Percentiles rank a stretch among this genome's conserved stretches.
These are phyloP conservation scores for Neosilurus hyrtlii DNA, from an alignment of 2,797 vertebrate species.

Conservation along the genomic window DNA sequence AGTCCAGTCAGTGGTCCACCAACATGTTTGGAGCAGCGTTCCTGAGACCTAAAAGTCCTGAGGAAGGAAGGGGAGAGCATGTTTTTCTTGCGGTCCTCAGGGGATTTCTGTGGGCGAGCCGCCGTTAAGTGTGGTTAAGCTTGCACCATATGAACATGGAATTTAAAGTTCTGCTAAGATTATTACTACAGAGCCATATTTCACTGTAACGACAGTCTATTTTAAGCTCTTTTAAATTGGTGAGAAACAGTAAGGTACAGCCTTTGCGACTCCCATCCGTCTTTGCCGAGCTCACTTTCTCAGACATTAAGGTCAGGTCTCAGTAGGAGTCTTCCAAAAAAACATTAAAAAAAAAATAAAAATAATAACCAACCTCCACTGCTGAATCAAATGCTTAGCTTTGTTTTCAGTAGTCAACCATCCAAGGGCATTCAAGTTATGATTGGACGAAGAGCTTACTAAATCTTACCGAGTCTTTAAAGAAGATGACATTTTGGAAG, in stretches of 20 bases:
- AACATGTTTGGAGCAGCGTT: neutral
- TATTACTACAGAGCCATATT: slow-evolving; percentile 11
- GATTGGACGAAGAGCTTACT: slow-evolving; percentile 45
- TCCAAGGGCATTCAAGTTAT: slow-evolving; percentile 43
- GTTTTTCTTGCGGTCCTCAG: slow-evolving; percentile 62
- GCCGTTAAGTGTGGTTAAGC: slow-evolving; percentile 59
- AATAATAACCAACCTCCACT: neutral
- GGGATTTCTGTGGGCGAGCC: slow-evolving; percentile 55
- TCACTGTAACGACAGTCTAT: neutral
- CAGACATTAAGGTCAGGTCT: slow-evolving; percentile 47
- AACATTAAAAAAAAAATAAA: slow-evolving; percentile 3
- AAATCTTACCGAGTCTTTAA: slow-evolving; percentile 44
- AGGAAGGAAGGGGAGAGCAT: slow-evolving; percentile 41
- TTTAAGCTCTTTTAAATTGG: neutral
- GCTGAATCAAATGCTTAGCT: slow-evolving; percentile 36
- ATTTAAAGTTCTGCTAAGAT: slow-evolving; percentile 1
- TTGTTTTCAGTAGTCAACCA: slow-evolving; percentile 31
- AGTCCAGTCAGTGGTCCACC: slow-evolving; percentile 18
- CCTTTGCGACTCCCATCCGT: neutral
- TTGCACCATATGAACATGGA: slow-evolving; percentile 34
- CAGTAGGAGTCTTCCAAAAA: slow-evolving; percentile 26
- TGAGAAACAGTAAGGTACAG: slow-evolving; percentile 1
- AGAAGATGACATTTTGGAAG: slow-evolving; percentile 43
- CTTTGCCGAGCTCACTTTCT: slow-evolving; percentile 22
- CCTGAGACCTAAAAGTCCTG: slow-evolving; percentile 11